Conservation (phyloP, 1,140 invertebrate genomes). For the Acromyrmex charruanus region DNA sequence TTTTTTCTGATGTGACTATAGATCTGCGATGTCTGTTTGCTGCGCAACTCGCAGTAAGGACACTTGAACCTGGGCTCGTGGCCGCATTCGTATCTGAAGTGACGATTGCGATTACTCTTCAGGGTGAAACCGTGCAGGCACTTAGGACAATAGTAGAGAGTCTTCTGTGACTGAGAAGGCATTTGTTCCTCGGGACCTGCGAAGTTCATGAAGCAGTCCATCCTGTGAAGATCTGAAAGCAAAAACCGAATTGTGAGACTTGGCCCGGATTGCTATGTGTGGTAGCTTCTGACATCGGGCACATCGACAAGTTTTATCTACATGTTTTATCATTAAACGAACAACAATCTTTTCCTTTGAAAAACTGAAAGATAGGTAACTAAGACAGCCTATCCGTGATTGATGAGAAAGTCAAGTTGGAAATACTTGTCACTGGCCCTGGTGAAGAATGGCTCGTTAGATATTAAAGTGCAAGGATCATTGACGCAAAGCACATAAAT, state of each 20-base stretch:
- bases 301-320: conserved; percentile 24
- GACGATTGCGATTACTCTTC: conserved; percentile 92
- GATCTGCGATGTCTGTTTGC: conserved; percentile 93
- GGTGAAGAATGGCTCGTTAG: conserved; percentile 12
- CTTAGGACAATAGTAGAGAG: conserved; percentile 89
- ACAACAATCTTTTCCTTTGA: neutral
- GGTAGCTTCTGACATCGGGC: conserved; percentile 8
- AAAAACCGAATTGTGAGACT: conserved; percentile 55
- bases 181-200: neutral
- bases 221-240: conserved; percentile 70
- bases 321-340: neutral
- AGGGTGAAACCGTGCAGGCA: conserved; percentile 92
- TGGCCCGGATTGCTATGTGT: neutral
- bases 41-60: conserved; percentile 91
- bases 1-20: conserved; percentile 88
- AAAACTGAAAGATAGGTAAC: neutral
- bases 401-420: neutral
- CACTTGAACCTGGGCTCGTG: conserved; percentile 93
- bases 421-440: conserved; percentile 31
- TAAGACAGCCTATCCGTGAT: conserved; percentile 6
- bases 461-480: conserved; percentile 18
- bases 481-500: conserved; percentile 53
- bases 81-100: conserved; percentile 94
- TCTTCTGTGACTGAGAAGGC: conserved; percentile 29
- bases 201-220: conserved; percentile 68